phyloP scores from a whole-genome alignment of 2,113 vertebrate genomes.

The Oryzias celebensis region DNA sequence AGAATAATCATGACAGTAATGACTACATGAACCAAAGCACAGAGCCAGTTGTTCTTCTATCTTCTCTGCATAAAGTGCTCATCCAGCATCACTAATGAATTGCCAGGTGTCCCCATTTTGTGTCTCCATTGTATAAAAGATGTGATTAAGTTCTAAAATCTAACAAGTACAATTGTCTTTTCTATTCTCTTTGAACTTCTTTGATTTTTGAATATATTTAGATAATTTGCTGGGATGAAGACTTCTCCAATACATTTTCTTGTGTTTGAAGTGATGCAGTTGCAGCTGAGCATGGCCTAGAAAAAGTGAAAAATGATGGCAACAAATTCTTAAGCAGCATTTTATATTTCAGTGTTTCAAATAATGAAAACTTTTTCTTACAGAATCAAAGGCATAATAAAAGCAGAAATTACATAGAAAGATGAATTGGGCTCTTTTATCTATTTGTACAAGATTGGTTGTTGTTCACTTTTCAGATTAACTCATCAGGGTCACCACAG shows the following conservation, averaged over 20 bases:
- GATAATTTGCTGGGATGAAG: no score
- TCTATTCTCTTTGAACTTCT: constrained; percentile 3
- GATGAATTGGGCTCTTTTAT: no score
- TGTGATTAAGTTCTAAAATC: constrained; percentile 3
- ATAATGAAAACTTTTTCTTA: no score
- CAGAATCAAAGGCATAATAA: no score
- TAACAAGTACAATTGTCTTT: constrained; percentile 14
- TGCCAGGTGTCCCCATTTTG: constrained; percentile 20
- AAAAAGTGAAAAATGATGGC: not conserved
- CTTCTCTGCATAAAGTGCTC: constrained; percentile 48
- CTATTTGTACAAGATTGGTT: no score
- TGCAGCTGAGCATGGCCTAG: not conserved
- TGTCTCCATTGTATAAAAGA: constrained; percentile 8
- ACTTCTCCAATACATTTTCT: no score
- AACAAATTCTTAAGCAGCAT: not conserved
- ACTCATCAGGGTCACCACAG: no score
- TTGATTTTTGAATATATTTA: no score
- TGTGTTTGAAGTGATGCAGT: not conserved
- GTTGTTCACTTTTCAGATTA: no score
- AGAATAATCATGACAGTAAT: constrained; percentile 59
- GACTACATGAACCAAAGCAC: constrained; percentile 46
- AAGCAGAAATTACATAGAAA: no score
- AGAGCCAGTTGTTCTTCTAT: constrained; percentile 55
- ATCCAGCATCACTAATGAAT: constrained; percentile 53
- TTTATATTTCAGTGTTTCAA: not conserved